phyloP scores from a whole-genome alignment of 1,140 invertebrate species.

The Lordiphosa collinella region DNA sequence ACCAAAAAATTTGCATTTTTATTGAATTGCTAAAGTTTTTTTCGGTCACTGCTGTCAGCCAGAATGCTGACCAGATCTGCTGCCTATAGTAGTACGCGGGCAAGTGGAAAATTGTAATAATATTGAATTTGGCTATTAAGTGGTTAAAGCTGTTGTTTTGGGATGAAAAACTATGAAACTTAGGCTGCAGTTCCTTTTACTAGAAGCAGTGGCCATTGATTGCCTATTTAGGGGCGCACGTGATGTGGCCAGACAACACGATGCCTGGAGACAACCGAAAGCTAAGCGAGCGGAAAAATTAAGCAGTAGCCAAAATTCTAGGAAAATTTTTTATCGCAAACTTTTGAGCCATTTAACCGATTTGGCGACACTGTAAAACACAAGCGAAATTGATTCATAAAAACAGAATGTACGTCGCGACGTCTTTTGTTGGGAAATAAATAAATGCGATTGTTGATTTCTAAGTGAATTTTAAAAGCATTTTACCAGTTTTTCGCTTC shows the following conservation, averaged over 20 bases:
- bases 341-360: constrained; percentile 74
- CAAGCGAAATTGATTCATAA: constrained; percentile 65
- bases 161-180: constrained; percentile 28
- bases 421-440: background rate
- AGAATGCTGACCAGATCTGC: constrained; percentile 6
- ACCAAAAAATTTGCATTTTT: constrained; percentile 70
- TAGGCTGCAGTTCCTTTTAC: constrained; percentile 24
- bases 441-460: constrained; percentile 53
- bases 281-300: constrained; percentile 25
- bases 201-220: constrained; percentile 25
- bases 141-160: constrained; percentile 52
- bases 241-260: constrained; percentile 31
- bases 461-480: constrained; percentile 76
- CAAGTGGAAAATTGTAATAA: constrained; percentile 69
- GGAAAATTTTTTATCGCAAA: constrained; percentile 53
- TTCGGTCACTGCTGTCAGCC: constrained; percentile 54
- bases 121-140: constrained; percentile 75
- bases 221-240: constrained; percentile 47
- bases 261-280: constrained; percentile 10
- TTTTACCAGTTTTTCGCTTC: constrained; percentile 73
- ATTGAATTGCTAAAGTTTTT: constrained; percentile 73
- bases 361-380: constrained; percentile 49
- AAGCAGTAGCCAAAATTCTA: too few species aligned
- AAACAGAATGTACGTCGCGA: constrained; percentile 15
- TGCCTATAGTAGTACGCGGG: constrained; percentile 23